Evolutionary conservation across 2,113 vertebrate species (phyloP).

Genomic region (Podarcis cretensis): DNA sequence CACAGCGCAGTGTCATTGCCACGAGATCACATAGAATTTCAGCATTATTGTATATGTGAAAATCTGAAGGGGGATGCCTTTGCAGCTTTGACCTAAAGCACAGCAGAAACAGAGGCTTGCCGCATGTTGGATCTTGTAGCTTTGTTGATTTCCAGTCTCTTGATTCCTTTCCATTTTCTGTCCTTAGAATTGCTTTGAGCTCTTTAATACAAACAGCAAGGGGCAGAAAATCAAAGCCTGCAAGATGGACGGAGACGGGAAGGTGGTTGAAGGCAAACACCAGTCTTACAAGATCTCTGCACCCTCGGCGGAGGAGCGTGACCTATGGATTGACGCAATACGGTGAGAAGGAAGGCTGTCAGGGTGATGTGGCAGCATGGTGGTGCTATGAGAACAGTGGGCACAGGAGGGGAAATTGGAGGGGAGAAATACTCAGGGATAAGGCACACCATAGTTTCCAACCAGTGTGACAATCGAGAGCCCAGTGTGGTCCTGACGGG

Average conservation of each 20-base stretch:
- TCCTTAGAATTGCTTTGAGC: conserved; percentile 91
- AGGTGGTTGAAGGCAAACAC: conserved; percentile 95
- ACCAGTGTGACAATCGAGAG: not conserved
- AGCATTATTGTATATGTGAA: not conserved
- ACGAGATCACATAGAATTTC: not conserved
- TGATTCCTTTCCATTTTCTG: conserved; percentile 7
- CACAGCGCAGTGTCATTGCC: not conserved
- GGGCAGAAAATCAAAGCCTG: conserved; percentile 97
- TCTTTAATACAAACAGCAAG: conserved; percentile 89
- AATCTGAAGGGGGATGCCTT: not conserved
- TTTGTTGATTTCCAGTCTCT: not conserved
- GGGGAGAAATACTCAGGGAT: not conserved
- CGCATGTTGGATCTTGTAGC: not conserved
- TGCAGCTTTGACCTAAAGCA: not conserved
- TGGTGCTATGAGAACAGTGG: not conserved
- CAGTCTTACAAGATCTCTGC: conserved; percentile 96
- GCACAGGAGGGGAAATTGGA: not conserved
- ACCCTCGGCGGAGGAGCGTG: conserved; percentile 84
- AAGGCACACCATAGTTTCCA: not conserved
- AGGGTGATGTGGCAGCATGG: not conserved
- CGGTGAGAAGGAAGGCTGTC: conserved; percentile 73
- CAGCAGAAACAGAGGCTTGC: not conserved
- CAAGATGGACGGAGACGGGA: conserved; percentile 93
- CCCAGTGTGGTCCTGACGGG: no score
- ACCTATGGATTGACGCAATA: conserved; percentile 93